These are phyloP conservation scores for Henricia sp. DNA, from an alignment of 53 echinoderm and acorn worm genomes.

Conservation along the genomic window DNA sequence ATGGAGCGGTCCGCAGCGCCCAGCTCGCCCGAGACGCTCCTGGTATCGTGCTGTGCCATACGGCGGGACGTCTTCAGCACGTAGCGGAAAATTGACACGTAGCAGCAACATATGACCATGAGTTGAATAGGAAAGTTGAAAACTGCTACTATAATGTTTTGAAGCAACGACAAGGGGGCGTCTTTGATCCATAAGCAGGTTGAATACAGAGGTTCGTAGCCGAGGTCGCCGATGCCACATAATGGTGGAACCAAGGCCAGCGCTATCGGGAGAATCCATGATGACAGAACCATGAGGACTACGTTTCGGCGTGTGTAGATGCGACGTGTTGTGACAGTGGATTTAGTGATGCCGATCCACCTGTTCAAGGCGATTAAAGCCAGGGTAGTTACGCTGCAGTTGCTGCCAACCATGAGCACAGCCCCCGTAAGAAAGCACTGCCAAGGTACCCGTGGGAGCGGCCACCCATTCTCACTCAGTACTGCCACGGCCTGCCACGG, in stretches of 20 bases:
- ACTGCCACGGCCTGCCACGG: conserved; percentile 13
- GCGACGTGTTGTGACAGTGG: background rate
- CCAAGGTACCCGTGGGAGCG: background rate
- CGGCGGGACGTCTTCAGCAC: background rate
- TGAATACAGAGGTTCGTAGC: background rate
- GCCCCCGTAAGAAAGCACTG: background rate
- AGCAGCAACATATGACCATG: background rate
- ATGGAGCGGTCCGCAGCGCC: background rate
- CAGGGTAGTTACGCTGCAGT: conserved; percentile 8
- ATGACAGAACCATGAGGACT: background rate
- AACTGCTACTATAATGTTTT: background rate
- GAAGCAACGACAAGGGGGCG: background rate
- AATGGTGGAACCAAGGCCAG: background rate
- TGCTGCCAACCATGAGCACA: background rate
- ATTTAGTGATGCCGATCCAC: no score
- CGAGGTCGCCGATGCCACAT: background rate
- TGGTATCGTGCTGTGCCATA: background rate
- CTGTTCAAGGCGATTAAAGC: conserved; percentile 23
- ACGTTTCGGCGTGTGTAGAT: conserved; percentile 1
- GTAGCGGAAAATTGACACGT: conserved; percentile 17
- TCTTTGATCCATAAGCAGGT: background rate
- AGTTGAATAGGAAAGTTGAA: background rate
- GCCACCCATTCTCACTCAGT: conserved; percentile 10
- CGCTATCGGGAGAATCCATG: background rate
- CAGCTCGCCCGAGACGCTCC: background rate